phyloP scores from a whole-genome alignment of 2,797 vertebrate species.

The Chaetophractus vellerosus region DNA sequence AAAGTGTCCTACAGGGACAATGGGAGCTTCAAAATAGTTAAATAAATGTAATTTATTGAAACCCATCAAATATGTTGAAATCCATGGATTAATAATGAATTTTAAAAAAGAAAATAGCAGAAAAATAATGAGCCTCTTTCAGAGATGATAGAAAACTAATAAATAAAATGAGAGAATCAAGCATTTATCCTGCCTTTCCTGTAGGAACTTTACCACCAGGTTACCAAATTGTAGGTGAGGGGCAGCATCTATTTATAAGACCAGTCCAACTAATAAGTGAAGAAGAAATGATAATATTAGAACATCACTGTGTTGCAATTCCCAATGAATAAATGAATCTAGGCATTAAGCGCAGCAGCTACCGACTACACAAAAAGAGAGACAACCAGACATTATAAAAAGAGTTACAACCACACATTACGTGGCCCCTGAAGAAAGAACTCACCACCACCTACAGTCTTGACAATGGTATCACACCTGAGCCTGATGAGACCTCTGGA shows the following conservation, averaged over 20 bases:
- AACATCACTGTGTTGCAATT: background rate
- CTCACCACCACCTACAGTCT: no score
- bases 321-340: background rate
- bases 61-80: slow-evolving; percentile 24
- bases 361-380: background rate
- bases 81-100: background rate
- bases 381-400: background rate
- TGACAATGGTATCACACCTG: background rate
- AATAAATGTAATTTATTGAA: background rate
- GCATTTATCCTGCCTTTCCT: background rate
- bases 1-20: background rate
- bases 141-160: background rate
- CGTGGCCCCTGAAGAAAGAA: background rate
- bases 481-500: background rate
- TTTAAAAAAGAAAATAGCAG: background rate
- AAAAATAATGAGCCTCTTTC: background rate
- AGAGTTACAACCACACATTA: background rate
- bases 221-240: background rate
- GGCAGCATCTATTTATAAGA: background rate
- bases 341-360: background rate
- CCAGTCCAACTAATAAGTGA: background rate
- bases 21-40: background rate
- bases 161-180: slow-evolving; percentile 11
- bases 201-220: background rate
- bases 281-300: background rate